A percentile compares a stretch with the other conserved stretches of the same genome.
These are phyloP conservation scores for Anagyrus pseudococci DNA, from an alignment of 2,888 invertebrate genomes.

Conservation along the genomic window DNA sequence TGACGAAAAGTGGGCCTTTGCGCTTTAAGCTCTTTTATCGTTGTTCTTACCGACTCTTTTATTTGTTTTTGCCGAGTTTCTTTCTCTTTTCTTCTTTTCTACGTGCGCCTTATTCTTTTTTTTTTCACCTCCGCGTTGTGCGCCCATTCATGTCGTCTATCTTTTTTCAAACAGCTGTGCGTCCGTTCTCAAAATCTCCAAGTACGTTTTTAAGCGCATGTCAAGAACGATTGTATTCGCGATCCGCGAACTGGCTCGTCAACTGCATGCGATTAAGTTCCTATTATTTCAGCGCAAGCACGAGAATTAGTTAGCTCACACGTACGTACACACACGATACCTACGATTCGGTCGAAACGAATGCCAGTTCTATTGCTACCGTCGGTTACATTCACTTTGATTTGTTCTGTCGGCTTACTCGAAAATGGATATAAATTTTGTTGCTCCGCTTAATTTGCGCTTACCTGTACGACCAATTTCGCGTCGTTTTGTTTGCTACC, in stretches of 20 bases:
- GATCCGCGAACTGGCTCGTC: conserved; percentile 30
- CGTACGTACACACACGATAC: too few species aligned
- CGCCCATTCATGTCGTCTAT: conserved; percentile 14
- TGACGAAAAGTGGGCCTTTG: conserved; percentile 28
- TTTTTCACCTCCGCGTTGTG: conserved; percentile 16
- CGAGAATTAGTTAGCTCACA: conserved; percentile 48
- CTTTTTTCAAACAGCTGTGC: too few species aligned
- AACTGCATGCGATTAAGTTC: conserved; percentile 52
- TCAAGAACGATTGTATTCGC: too few species aligned
- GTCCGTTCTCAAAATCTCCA: too few species aligned
- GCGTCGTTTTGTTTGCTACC: too few species aligned
- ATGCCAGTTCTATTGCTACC: conserved; percentile 41
- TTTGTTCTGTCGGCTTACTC: too few species aligned
- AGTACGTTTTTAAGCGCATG: too few species aligned
- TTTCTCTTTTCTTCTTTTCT: conserved; percentile 23
- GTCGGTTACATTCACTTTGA: too few species aligned
- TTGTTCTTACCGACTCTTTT: conserved; percentile 31
- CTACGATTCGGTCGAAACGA: conserved; percentile 44
- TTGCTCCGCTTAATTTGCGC: too few species aligned
- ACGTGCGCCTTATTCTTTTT: conserved; percentile 26
- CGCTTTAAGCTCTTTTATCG: conserved; percentile 23
- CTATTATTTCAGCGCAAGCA: conserved; percentile 50
- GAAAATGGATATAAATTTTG: too few species aligned
- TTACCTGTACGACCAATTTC: too few species aligned
- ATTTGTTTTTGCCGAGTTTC: not conserved